Percentiles rank a stretch among this genome's conserved stretches.
phyloP scores from a whole-genome alignment of 2,113 vertebrate species.

The Microcebus jonahi region DNA sequence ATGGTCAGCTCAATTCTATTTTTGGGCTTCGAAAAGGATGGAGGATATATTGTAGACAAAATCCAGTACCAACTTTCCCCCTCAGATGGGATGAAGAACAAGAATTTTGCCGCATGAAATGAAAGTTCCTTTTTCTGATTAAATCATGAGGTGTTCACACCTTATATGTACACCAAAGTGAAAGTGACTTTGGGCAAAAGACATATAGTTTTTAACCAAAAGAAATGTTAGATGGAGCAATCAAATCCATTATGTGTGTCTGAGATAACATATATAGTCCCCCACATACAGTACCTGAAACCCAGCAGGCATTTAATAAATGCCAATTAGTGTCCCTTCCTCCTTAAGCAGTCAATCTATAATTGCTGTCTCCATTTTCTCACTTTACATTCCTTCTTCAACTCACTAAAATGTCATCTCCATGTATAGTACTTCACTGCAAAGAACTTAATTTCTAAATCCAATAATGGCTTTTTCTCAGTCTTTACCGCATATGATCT shows the following conservation, averaged over 20 bases:
- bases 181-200: conserved; percentile 6
- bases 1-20: neutral
- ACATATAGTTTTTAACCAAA: neutral
- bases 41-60: neutral
- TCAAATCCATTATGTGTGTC: neutral
- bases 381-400: neutral
- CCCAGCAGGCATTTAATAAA: neutral
- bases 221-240: neutral
- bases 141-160: neutral
- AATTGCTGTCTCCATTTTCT: neutral
- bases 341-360: neutral
- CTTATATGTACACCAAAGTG: neutral
- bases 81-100: neutral
- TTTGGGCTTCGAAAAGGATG: neutral
- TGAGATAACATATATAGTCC: neutral
- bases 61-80: neutral
- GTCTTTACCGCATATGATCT: neutral
- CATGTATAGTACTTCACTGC: neutral
- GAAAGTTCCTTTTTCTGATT: neutral
- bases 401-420: neutral
- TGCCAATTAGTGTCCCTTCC: neutral
- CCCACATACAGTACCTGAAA: neutral
- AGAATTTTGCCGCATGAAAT: neutral
- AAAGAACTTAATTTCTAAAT: neutral
- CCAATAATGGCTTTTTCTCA: neutral